A percentile compares a stretch with the other conserved stretches of the same genome.
These are phyloP conservation scores for Sceloporus tristichus DNA, from an alignment of 2,113 vertebrate species.

Conservation along the genomic window DNA sequence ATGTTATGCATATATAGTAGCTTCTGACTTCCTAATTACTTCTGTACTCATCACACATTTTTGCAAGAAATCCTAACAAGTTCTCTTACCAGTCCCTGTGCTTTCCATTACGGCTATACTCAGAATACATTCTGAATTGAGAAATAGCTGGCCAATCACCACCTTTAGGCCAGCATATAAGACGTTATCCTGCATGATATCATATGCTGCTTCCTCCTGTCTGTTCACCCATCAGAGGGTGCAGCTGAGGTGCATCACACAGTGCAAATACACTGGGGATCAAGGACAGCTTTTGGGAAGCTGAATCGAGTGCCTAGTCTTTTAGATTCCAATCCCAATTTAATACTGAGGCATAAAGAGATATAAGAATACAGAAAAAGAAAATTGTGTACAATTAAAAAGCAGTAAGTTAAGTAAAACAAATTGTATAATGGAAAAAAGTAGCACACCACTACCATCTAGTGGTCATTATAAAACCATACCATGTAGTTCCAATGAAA, in stretches of 20 bases:
- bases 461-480: conserved; percentile 76
- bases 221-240: neutral
- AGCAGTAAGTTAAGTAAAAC: neutral
- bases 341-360: neutral
- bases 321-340: neutral
- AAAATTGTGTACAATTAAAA: neutral
- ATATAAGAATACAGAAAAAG: neutral
- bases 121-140: neutral
- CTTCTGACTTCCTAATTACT: neutral
- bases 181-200: neutral
- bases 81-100: neutral
- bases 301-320: neutral
- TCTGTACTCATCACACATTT: neutral
- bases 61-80: neutral
- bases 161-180: neutral
- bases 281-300: neutral
- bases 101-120: neutral
- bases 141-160: neutral
- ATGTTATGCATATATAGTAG: neutral
- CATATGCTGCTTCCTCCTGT: neutral
- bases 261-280: neutral
- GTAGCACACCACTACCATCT: conserved; percentile 81
- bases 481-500: conserved; percentile 19
- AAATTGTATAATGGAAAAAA: conserved; percentile 62
- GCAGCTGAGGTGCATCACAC: neutral